Base-by-base conservation (phyloP, 2,888 invertebrate species). In the Acanthosepion lycidas region DNA sequence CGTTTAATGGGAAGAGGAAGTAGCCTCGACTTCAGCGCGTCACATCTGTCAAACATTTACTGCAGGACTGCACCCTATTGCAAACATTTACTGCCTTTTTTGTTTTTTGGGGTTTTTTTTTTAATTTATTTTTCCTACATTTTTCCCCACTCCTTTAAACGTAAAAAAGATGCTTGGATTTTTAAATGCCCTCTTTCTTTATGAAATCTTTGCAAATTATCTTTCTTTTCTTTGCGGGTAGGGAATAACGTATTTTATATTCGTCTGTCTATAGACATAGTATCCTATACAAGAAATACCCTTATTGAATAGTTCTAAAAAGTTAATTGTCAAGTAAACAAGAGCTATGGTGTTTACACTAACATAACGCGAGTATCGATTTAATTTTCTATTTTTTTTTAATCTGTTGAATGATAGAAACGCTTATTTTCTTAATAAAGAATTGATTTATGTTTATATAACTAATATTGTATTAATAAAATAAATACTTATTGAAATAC, bases 31-130 rank as follows among this genome's bases (percentile, higher is more conserved):
- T 78, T 33, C n/a, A 42, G 42, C 42, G n/a, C n/a, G 78, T 78
- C 78, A n/a, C 78, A 78, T 78, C 78, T 78, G 78, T 15, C 78
- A 78, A 78, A 78, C n/a, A 78, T 78, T 78, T 78, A 78, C n/a
- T 78, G 78, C 78, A n/a, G 78, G 78, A 78, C 78, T 78, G n/a
- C n/a, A n/a, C n/a, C 6, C 78, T n/a, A n/a, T 12, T 78, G 4
- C 78, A 78, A 51, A 64, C 64, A 33, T 15, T 78, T n/a, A 15
- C n/a, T 6, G 5, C n/a, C n/a, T 78, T 15, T n/a, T 78, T 78
- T 78, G 33, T n/a, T 0, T n/a, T 78, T n/a, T n/a, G n/a, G n/a
- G n/a, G n/a, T n/a, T n/a, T 78, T 9, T 78, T n/a, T n/a, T 78
- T 12, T 9, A 78, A 0, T 59, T 59, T 59, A 6, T 78, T 1